A percentile compares a stretch with the other conserved stretches of the same genome.
phyloP scores from a whole-genome alignment of 1,140 invertebrate species.

The Battus philenor region DNA sequence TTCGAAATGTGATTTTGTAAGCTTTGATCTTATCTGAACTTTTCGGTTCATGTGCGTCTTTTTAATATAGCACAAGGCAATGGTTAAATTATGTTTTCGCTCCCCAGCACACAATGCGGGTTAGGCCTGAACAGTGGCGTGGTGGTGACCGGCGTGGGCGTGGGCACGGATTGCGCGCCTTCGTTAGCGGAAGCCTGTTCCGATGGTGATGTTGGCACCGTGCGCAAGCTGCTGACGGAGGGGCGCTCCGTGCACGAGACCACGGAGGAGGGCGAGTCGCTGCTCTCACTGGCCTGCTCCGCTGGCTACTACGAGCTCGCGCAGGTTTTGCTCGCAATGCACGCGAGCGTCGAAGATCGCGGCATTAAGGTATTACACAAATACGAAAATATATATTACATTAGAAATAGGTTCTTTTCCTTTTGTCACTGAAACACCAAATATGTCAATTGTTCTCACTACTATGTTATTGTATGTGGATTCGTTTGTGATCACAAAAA shows the following conservation, averaged over 20 bases:
- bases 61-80: neutral
- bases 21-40: slow-evolving; percentile 74
- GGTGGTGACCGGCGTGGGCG: slow-evolving; percentile 48
- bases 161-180: slow-evolving; percentile 65
- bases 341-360: slow-evolving; percentile 97
- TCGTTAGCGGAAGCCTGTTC: slow-evolving; percentile 92
- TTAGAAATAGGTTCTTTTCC: too few species aligned
- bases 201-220: slow-evolving; percentile 94
- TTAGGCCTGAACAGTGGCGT: slow-evolving; percentile 46
- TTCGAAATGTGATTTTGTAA: slow-evolving; percentile 54
- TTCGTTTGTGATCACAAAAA: too few species aligned
- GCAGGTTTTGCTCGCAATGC: slow-evolving; percentile 96
- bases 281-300: slow-evolving; percentile 93
- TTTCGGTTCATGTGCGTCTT: neutral
- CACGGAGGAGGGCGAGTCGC: slow-evolving; percentile 94
- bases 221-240: slow-evolving; percentile 92
- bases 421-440: too few species aligned
- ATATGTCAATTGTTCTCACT: too few species aligned
- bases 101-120: slow-evolving; percentile 52
- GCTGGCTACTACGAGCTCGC: slow-evolving; percentile 96
- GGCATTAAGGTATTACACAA: slow-evolving; percentile 80
- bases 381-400: too few species aligned
- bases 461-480: too few species aligned
- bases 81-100: slow-evolving; percentile 9
- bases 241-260: slow-evolving; percentile 93